Evolutionary conservation across 2,888 invertebrate species (phyloP).

Genomic region (Mayetiola destructor): DNA sequence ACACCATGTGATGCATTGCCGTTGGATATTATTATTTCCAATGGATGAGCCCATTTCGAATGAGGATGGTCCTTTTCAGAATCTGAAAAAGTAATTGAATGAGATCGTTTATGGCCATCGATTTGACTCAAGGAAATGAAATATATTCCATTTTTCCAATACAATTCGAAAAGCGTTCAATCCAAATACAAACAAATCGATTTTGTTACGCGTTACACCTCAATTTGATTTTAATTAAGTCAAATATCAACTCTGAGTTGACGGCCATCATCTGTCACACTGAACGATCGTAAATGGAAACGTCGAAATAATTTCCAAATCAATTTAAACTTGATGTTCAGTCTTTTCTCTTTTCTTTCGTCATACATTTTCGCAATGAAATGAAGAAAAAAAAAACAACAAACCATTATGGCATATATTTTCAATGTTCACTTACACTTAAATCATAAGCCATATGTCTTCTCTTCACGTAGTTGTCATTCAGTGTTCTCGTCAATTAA

Average conservation of each 20-base stretch:
- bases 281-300: neutral
- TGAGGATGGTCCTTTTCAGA: too few relatives aligned
- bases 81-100: too few relatives aligned
- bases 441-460: neutral
- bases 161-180: too few relatives aligned
- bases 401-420: neutral
- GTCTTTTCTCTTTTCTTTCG: neutral
- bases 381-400: neutral
- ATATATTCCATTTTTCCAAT: too few relatives aligned
- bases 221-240: conserved; percentile 11
- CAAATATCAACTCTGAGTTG: neutral
- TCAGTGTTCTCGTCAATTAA: conserved; percentile 12
- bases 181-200: too few relatives aligned
- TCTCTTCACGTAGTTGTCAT: conserved; percentile 9
- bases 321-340: neutral
- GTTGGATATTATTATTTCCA: too few relatives aligned
- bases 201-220: conserved; percentile 2
- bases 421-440: neutral
- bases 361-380: too few relatives aligned
- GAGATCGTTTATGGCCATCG: too few relatives aligned
- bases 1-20: too few relatives aligned
- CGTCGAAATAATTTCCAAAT: neutral
- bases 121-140: too few relatives aligned
- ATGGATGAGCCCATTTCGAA: too few relatives aligned
- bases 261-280: neutral